These are phyloP conservation scores for Strix occidentalis DNA, from an alignment of 2,797 vertebrate genomes.

Conservation along the genomic window DNA sequence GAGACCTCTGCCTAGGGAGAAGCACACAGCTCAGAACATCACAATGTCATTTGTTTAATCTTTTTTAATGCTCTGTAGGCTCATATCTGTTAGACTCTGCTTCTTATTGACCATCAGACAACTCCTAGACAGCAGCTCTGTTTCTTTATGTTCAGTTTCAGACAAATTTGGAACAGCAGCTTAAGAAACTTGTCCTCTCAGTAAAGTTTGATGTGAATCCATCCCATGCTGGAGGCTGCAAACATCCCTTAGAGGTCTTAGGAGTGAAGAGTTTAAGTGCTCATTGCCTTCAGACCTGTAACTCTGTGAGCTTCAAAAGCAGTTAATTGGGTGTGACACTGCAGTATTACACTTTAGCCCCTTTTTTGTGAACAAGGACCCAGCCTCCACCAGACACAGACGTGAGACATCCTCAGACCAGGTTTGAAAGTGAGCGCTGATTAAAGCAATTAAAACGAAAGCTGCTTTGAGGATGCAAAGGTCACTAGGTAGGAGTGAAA, in stretches of 20 bases:
- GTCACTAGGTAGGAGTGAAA: conserved; percentile 24
- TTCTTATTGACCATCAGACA: neutral
- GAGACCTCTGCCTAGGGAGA: neutral
- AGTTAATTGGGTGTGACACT: neutral
- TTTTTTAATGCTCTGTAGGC: neutral
- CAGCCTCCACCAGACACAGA: neutral
- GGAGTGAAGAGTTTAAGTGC: neutral
- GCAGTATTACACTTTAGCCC: neutral
- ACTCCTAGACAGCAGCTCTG: neutral
- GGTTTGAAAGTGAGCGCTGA: neutral
- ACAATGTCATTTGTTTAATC: neutral
- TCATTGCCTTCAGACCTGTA: neutral
- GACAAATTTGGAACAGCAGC: neutral
- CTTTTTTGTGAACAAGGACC: neutral
- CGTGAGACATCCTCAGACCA: fast-evolving
- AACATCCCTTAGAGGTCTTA: neutral
- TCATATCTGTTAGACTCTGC: neutral
- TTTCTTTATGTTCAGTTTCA: neutral
- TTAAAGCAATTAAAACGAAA: neutral
- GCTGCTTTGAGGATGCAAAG: neutral
- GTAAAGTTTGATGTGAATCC: neutral
- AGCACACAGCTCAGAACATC: neutral
- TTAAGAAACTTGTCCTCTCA: neutral
- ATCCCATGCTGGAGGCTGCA: neutral
- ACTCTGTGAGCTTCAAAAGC: neutral